These are phyloP conservation scores for Scortum barcoo DNA, from an alignment of 2,113 vertebrate genomes.

Conservation along the genomic window DNA sequence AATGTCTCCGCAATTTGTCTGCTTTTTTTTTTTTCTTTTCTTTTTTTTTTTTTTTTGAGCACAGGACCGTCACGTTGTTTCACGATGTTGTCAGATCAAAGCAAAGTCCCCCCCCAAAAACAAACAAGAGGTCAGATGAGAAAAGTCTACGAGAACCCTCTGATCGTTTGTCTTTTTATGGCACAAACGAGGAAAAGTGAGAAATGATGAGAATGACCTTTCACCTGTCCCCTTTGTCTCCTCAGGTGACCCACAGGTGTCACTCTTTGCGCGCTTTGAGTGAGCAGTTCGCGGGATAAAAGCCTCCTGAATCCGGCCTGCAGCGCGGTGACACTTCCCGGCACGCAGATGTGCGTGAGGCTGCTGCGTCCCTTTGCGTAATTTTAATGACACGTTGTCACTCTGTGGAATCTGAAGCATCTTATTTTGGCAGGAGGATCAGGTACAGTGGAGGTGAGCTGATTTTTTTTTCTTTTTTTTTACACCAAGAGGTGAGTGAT, in stretches of 20 bases:
- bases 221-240: neutral
- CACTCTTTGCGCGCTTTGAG: too few species aligned
- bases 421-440: neutral
- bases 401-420: slow-evolving; percentile 1
- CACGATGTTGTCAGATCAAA: slow-evolving; percentile 58
- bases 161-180: slow-evolving; percentile 2
- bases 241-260: neutral
- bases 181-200: neutral
- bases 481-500: too few species aligned
- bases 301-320: neutral
- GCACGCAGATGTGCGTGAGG: neutral
- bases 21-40: too few species aligned
- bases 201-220: neutral
- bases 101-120: slow-evolving; percentile 54
- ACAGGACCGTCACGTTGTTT: slow-evolving; percentile 13
- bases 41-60: too few species aligned
- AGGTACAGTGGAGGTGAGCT: neutral
- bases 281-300: too few species aligned
- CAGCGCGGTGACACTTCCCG: neutral
- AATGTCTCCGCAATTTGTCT: slow-evolving; percentile 61
- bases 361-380: neutral
- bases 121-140: slow-evolving; percentile 46
- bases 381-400: neutral
- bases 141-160: slow-evolving; percentile 10
- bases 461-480: too few species aligned